phyloP scores from a whole-genome alignment of 2,888 invertebrate genomes.

The Achlya flavicornis region DNA sequence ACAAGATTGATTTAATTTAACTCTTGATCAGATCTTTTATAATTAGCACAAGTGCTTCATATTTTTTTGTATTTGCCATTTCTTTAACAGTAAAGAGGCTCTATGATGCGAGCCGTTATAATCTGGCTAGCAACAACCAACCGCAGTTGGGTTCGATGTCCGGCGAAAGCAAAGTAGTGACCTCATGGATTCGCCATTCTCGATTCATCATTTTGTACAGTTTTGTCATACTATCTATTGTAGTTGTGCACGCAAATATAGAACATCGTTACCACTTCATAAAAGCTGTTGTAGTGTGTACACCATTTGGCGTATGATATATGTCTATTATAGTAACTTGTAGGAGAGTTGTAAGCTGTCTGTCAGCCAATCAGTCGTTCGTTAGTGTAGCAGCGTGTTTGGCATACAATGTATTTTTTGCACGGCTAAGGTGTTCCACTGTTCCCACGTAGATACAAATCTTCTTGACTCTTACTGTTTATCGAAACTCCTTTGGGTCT shows the following conservation, averaged over 20 bases:
- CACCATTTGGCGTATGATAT: not conserved
- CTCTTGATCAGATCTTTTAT: conserved; percentile 24
- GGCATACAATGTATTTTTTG: conserved; percentile 11
- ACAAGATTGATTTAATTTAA: not conserved
- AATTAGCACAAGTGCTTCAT: conserved; percentile 45
- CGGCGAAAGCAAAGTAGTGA: conserved; percentile 73
- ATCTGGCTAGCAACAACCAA: conserved; percentile 67
- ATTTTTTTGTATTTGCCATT: conserved; percentile 51
- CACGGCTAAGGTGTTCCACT: conserved; percentile 5
- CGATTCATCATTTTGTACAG: conserved; percentile 75
- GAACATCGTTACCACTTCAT: conserved; percentile 38
- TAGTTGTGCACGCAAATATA: conserved; percentile 40
- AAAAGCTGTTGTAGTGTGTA: conserved; percentile 19
- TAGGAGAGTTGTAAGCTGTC: not conserved
- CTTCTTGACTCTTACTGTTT: not conserved
- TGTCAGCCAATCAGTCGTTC: conserved; percentile 20
- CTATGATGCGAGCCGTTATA: conserved; percentile 68
- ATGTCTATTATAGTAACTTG: conserved; percentile 1
- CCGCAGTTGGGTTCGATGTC: conserved; percentile 71
- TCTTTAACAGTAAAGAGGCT: conserved; percentile 52
- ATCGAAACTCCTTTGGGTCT: not conserved
- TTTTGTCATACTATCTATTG: conserved; percentile 52
- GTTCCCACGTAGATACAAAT: conserved; percentile 7
- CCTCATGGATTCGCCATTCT: conserved; percentile 74
- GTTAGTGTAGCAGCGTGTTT: conserved; percentile 15